Conservation (phyloP, 92 coral and sea anemone species). For the Plumapathes pennacea region DNA sequence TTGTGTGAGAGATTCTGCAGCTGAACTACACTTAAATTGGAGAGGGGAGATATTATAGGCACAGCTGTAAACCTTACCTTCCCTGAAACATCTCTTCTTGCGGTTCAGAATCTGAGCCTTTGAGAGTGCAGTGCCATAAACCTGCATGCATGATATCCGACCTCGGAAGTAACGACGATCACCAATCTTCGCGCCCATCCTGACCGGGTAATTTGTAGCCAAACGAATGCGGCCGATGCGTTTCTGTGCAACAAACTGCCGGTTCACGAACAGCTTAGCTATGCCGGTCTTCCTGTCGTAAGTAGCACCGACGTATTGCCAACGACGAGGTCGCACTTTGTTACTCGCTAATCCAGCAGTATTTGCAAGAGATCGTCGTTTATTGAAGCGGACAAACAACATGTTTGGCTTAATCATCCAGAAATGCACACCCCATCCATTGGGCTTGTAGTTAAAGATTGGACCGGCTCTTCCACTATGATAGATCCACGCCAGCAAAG, state of each 20-base stretch:
- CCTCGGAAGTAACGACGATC: slow-evolving; percentile 58
- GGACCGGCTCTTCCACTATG: slow-evolving; percentile 59
- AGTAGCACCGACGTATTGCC: slow-evolving; percentile 70
- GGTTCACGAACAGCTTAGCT: slow-evolving; percentile 54
- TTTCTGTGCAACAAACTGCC: slow-evolving; percentile 30
- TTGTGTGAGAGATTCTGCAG: no score
- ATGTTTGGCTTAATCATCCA: slow-evolving; percentile 42
- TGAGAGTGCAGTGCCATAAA: slow-evolving; percentile 47
- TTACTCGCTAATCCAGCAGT: slow-evolving; percentile 31
- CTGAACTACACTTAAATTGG: no score
- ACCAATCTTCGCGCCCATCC: slow-evolving; percentile 55
- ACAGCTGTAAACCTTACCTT: slow-evolving; percentile 13
- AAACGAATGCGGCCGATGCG: slow-evolving; percentile 32
- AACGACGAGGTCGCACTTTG: slow-evolving; percentile 22
- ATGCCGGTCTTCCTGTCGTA: slow-evolving; percentile 37
- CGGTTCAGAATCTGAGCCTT: slow-evolving; percentile 51
- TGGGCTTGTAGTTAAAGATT: slow-evolving; percentile 48
- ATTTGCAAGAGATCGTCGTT: slow-evolving; percentile 27
- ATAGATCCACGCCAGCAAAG: slow-evolving; percentile 60
- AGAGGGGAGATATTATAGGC: no score
- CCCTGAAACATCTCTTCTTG: slow-evolving; percentile 63
- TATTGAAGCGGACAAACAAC: slow-evolving; percentile 39
- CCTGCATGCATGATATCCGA: slow-evolving; percentile 64
- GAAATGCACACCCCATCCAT: slow-evolving; percentile 62
- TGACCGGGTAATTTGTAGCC: slow-evolving; percentile 62